Conservation (phyloP, 2,888 invertebrate genomes). For the Leuctra nigra region DNA sequence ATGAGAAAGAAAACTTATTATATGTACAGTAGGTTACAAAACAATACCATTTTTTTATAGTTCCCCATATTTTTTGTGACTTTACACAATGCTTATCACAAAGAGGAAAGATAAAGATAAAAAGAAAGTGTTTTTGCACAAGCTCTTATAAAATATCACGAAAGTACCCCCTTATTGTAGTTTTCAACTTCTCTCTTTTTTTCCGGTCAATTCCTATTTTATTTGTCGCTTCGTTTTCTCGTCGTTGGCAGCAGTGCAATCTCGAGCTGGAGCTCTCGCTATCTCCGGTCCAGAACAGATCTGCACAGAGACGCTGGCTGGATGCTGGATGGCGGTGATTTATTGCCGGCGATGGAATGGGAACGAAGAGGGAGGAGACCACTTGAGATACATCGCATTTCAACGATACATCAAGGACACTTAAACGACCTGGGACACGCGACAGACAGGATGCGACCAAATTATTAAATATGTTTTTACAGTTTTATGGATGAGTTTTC, state of each 20-base stretch:
- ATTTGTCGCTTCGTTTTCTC: slow-evolving; percentile 13
- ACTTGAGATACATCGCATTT: slow-evolving; percentile 16
- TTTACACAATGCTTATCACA: too few species aligned
- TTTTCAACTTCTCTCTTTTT: slow-evolving; percentile 19
- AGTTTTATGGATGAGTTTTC: too few species aligned
- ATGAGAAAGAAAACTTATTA: too few species aligned
- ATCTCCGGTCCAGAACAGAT: too few species aligned
- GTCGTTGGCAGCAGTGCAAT: slow-evolving; percentile 14
- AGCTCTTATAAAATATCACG: slow-evolving; percentile 2
- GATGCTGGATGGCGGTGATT: slow-evolving; percentile 6
- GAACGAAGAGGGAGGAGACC: slow-evolving; percentile 8
- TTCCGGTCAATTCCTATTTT: slow-evolving; percentile 18
- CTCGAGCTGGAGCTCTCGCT: slow-evolving; percentile 14
- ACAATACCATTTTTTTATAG: too few species aligned
- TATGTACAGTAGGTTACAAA: too few species aligned
- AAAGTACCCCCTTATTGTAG: slow-evolving; percentile 11
- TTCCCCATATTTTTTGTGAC: too few species aligned
- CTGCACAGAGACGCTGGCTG: background rate
- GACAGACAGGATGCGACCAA: too few species aligned
- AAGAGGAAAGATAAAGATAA: too few species aligned
- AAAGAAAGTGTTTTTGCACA: background rate
- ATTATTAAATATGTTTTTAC: too few species aligned
- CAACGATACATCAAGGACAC: slow-evolving; percentile 17
- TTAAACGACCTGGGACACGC: too few species aligned
- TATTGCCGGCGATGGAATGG: background rate